Conservation (phyloP, 1,140 invertebrate species). For the Parapsyche elsis region DNA sequence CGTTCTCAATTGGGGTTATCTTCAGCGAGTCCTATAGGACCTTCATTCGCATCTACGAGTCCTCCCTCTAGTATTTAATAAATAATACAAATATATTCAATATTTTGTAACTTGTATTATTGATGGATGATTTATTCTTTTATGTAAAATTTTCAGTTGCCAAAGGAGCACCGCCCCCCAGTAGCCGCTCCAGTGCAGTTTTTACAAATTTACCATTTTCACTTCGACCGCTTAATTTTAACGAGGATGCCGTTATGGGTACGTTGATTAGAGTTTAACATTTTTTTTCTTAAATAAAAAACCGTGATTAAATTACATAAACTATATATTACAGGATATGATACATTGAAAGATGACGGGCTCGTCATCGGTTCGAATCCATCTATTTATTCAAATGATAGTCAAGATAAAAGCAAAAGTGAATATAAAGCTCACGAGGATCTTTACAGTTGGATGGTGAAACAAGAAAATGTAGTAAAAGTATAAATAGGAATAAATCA, state of each 20-base stretch:
- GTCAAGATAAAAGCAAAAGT: slow-evolving; percentile 61
- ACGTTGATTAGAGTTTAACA: slow-evolving; percentile 47
- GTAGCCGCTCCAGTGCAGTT: slow-evolving; percentile 79
- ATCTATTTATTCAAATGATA: slow-evolving; percentile 66
- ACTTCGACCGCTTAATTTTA: slow-evolving; percentile 63
- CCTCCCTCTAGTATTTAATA: slow-evolving; percentile 65
- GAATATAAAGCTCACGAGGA: slow-evolving; percentile 75
- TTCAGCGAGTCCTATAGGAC: slow-evolving; percentile 51
- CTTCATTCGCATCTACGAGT: slow-evolving; percentile 69
- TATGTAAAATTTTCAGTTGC: slow-evolving; percentile 54
- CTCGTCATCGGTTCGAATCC: slow-evolving; percentile 67
- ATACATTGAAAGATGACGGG: slow-evolving; percentile 76
- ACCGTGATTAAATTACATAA: neutral
- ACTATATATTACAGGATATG: slow-evolving; percentile 70
- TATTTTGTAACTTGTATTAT: neutral
- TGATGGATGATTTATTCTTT: neutral
- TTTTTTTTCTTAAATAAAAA: slow-evolving; percentile 6
- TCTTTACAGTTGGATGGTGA: slow-evolving; percentile 95
- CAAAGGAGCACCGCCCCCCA: slow-evolving; percentile 74
- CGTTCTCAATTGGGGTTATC: slow-evolving; percentile 29
- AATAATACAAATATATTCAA: neutral
- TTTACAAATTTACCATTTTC: slow-evolving; percentile 76
- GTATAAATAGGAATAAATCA: slow-evolving; percentile 56
- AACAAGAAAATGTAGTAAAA: slow-evolving; percentile 78
- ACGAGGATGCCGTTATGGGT: slow-evolving; percentile 65